Evolutionary conservation across 2,113 vertebrate species (phyloP), one percentile per base, ranked within the genome.

Genomic region (Equus quagga): DNA sequence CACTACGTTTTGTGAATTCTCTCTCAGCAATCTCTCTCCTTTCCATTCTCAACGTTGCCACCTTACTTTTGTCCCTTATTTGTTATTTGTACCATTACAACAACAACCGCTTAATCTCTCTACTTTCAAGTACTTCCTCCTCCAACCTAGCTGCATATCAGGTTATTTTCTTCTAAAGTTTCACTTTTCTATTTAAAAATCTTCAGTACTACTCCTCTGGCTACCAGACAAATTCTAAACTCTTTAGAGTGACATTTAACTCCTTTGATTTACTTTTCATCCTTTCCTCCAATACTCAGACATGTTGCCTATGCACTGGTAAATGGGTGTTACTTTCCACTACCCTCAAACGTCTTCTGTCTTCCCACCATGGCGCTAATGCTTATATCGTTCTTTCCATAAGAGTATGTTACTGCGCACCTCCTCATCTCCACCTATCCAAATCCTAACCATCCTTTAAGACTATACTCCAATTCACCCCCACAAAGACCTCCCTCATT

Each of bases 161-260:
- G 36, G 36, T 65, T 69, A 80, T 26, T 95, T 88, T 76, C 79
- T 51, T 31, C 76, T 64, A 18, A 95, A 84, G 26, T 91, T 95
- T 95, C 46, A 51, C 9, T 70, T 3, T 79, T 24, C 7, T 67
- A 41, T 78, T 87, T 75, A 69, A 64, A 96, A 87, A 84, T 85
- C 12, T 83, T 82, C 54, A 75, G 69, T 89, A 76, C 19, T 89
- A 78, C 6, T 5, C 23, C 19, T 92, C n/a, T 86, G 46, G 73
- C 49, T 80, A 82, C 56, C 23, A 95, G 28, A 24, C 78, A 67
- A 95, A 92, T 91, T 80, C 81, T 46, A 76, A 49, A 46, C 24
- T 95, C 49, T 56, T 82, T 41, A 78, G 33, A 80, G 31, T 73
- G 41, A 89, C 3, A 80, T 79, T 91, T 85, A 67, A 78, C 9